Conservation (phyloP, 1,140 invertebrate genomes). For the Lepidurus couesii region DNA sequence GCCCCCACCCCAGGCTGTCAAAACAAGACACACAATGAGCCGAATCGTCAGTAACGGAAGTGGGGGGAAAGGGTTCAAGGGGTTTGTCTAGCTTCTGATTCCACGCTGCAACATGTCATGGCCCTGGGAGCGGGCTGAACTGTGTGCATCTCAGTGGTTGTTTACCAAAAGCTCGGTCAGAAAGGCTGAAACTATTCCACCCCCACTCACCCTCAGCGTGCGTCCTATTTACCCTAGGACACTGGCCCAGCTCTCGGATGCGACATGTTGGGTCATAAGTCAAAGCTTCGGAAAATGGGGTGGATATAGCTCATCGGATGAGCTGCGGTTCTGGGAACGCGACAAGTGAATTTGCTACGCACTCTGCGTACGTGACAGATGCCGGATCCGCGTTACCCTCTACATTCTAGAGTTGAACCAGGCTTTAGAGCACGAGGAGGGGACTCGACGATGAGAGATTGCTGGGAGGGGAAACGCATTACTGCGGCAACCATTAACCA, state of each 20-base stretch:
- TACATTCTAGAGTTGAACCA: background rate
- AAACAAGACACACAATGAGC: too few species aligned
- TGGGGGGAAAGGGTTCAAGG: background rate
- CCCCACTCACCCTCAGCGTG: background rate
- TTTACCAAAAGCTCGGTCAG: background rate
- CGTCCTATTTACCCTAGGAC: background rate
- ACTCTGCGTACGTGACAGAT: constrained; percentile 10
- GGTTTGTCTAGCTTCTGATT: background rate
- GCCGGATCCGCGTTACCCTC: background rate
- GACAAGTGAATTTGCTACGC: constrained; percentile 17
- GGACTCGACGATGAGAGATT: background rate
- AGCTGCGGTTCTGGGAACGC: background rate
- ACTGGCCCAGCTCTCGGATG: background rate
- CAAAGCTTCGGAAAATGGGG: background rate
- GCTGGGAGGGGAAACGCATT: background rate
- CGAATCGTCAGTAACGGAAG: background rate
- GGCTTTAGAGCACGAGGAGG: background rate
- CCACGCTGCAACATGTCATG: background rate
- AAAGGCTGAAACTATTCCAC: background rate
- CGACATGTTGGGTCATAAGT: constrained; percentile 2
- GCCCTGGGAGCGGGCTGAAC: background rate
- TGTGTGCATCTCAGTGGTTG: background rate
- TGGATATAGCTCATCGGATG: constrained; percentile 10
- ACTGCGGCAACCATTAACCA: background rate
- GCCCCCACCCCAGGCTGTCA: too few species aligned